Conservation (phyloP, 2,797 vertebrate species). For the Muscicapa comitata region DNA sequence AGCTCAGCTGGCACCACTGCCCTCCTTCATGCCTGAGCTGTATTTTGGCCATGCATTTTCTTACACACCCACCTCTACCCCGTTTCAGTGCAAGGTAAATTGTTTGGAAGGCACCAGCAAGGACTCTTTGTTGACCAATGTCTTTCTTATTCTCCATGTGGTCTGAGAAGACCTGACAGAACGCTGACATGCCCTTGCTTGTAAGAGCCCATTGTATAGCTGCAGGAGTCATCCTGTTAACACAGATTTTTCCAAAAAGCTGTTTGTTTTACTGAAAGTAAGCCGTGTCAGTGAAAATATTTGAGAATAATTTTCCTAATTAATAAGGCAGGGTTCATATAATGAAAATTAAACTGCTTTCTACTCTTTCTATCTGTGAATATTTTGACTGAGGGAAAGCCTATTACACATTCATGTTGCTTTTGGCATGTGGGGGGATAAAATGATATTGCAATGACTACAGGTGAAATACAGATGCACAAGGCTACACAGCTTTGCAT, state of each 20-base stretch:
- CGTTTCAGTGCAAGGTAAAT: background rate
- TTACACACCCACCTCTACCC: background rate
- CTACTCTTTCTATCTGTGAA: too few species aligned
- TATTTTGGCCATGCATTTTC: background rate
- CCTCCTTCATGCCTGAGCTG: background rate
- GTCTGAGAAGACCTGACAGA: rapidly evolving
- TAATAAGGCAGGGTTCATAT: too few species aligned
- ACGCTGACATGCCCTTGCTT: rapidly evolving
- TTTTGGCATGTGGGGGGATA: background rate
- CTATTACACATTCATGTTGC: too few species aligned
- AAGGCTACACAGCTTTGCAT: background rate
- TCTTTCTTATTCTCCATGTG: background rate
- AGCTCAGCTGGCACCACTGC: background rate
- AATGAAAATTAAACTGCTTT: too few species aligned
- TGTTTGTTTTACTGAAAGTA: background rate
- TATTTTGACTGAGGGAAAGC: too few species aligned
- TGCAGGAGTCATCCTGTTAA: background rate
- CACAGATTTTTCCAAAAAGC: background rate
- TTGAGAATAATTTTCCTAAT: too few species aligned
- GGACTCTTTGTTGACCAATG: background rate
- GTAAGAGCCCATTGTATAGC: background rate
- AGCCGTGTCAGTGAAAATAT: too few species aligned
- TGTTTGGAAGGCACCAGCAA: background rate
- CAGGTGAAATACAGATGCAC: background rate
- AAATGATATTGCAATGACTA: background rate